Conservation (phyloP, 2,113 vertebrate species). For the Odocoileus hemionus region DNA sequence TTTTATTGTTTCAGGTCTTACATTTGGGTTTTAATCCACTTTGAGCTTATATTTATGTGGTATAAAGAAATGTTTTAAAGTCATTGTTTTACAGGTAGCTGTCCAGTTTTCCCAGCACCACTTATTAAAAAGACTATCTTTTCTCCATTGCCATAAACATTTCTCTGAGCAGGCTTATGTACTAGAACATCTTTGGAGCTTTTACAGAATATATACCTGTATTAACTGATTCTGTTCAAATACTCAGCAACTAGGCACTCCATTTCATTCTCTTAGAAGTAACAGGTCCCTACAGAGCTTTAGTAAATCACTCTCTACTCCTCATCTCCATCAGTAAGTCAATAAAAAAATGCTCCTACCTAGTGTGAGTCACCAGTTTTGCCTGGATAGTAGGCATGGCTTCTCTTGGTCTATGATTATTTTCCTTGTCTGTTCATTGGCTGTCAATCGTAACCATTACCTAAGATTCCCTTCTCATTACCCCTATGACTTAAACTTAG, state of each 20-base stretch:
- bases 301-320: accelerated
- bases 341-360: neutral
- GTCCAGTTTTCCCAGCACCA: neutral
- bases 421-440: neutral
- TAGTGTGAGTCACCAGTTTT: neutral
- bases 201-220: neutral
- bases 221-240: neutral
- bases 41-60: neutral
- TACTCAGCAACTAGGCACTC: neutral
- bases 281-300: neutral
- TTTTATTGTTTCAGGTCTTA: neutral
- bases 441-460: neutral
- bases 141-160: neutral
- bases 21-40: neutral
- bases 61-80: neutral
- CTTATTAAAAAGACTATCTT: neutral
- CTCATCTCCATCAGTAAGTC: neutral
- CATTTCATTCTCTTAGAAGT: neutral
- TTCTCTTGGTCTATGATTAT: neutral
- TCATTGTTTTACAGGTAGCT: neutral
- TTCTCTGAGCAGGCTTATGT: neutral
- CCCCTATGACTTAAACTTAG: neutral
- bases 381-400: too few relatives aligned
- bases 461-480: neutral
- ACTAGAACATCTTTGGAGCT: neutral